Evolutionary conservation across 2,113 vertebrate genomes (phyloP).

Genomic region (Channa maculata): DNA sequence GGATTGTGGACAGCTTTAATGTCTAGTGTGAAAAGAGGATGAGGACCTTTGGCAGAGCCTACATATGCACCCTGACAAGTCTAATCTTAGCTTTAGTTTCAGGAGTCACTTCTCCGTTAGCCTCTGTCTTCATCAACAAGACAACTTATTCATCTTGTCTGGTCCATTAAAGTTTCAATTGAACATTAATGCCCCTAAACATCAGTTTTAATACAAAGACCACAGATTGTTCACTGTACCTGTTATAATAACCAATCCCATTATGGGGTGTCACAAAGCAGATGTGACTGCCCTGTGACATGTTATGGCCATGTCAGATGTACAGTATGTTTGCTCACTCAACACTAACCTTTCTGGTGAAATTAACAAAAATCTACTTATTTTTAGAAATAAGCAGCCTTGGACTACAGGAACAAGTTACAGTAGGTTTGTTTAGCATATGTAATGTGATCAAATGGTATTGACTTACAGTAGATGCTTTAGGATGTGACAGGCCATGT

Average conservation of each 20-base stretch:
- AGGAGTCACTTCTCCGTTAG: slow-evolving; percentile 17
- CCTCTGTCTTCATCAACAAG: slow-evolving; percentile 43
- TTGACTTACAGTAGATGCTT: too few relatives aligned
- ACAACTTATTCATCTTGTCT: slow-evolving; percentile 40
- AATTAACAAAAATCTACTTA: too few relatives aligned
- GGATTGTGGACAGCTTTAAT: slow-evolving; percentile 33
- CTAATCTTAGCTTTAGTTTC: slow-evolving; percentile 45
- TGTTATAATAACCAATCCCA: neutral
- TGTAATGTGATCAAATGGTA: too few relatives aligned
- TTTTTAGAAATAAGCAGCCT: too few relatives aligned
- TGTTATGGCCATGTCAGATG: too few relatives aligned
- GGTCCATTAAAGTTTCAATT: slow-evolving; percentile 38
- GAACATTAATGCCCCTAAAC: slow-evolving; percentile 30
- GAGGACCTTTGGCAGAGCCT: slow-evolving; percentile 40
- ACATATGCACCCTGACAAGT: slow-evolving; percentile 47
- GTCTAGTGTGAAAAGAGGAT: slow-evolving; percentile 47
- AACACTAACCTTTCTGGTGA: too few relatives aligned
- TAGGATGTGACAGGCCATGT: too few relatives aligned
- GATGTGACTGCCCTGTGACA: neutral
- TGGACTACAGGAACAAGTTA: too few relatives aligned
- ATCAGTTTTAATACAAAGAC: slow-evolving; percentile 41
- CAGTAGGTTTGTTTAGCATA: too few relatives aligned
- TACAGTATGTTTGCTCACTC: too few relatives aligned
- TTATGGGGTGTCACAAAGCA: neutral
- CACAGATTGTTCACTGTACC: neutral